These are phyloP conservation scores for Carterocephalus palaemon DNA, from an alignment of 2,888 invertebrate species.

Conservation along the genomic window DNA sequence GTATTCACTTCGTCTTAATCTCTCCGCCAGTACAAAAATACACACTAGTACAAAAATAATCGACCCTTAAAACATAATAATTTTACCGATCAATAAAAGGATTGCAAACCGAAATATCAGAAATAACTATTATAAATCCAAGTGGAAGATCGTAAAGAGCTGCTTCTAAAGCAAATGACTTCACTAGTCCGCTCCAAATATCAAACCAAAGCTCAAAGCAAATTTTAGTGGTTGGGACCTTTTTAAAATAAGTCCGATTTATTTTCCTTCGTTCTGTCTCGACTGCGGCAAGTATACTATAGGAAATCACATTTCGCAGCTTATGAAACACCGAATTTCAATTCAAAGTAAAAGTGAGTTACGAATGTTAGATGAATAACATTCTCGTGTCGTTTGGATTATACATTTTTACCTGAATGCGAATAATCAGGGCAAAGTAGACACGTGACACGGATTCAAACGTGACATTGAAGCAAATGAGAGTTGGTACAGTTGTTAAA, in stretches of 20 bases:
- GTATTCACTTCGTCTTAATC: too few species aligned
- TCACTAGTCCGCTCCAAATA: constrained; percentile 11
- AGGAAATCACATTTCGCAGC: background rate
- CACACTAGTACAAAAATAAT: too few species aligned
- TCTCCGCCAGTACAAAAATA: too few species aligned
- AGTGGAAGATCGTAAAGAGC: constrained; percentile 10
- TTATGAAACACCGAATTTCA: too few species aligned
- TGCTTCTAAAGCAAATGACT: constrained; percentile 18
- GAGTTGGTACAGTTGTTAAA: constrained; percentile 19
- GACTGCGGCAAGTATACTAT: constrained; percentile 2
- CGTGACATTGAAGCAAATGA: constrained; percentile 19
- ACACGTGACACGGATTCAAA: constrained; percentile 15
- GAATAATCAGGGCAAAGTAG: constrained; percentile 15
- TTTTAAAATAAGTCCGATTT: constrained; percentile 20
- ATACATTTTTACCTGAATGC: background rate
- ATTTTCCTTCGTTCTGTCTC: constrained; percentile 9
- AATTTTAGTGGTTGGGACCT: constrained; percentile 15
- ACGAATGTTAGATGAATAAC: too few species aligned
- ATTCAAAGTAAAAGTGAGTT: too few species aligned
- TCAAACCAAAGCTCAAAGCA: constrained; percentile 18
- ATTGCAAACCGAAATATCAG: background rate
- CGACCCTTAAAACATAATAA: background rate
- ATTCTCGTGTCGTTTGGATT: background rate
- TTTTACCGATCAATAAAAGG: background rate
- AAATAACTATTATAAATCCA: background rate